Evolutionary conservation across 2,113 vertebrate species (phyloP).

Genomic region (Sylvilagus bachmani): DNA sequence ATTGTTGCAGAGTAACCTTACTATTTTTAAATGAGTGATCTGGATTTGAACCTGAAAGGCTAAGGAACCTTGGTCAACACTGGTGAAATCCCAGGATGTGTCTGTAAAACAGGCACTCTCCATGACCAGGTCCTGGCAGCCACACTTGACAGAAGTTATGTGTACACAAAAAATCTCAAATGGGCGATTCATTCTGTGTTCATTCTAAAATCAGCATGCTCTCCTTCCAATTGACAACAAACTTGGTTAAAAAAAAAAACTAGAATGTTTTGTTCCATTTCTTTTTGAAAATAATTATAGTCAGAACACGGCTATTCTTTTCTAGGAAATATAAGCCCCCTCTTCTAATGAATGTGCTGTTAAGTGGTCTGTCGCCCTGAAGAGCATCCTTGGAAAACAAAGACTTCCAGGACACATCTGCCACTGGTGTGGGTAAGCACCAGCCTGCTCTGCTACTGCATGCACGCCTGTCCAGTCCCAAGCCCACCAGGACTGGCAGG

Average conservation of each 20-base stretch:
- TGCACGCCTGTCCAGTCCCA: not conserved
- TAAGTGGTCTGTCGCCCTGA: not conserved
- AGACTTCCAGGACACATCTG: not conserved
- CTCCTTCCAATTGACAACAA: slow-evolving; percentile 13
- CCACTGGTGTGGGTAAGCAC: too few species aligned
- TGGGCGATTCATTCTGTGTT: not conserved
- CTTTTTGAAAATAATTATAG: not conserved
- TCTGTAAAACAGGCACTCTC: not conserved
- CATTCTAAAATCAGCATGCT: not conserved
- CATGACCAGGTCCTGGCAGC: not conserved
- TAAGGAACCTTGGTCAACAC: not conserved
- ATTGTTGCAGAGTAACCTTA: not conserved
- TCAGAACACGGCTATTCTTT: not conserved
- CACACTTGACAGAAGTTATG: not conserved
- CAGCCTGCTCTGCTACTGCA: not conserved
- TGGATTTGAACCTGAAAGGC: not conserved
- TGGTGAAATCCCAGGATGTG: not conserved
- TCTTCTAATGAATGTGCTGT: not conserved
- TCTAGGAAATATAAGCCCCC: not conserved
- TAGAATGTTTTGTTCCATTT: not conserved
- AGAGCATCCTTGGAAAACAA: not conserved
- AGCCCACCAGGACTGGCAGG: not conserved
- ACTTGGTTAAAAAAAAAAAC: not conserved
- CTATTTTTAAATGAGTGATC: not conserved
- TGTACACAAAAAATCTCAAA: not conserved